Evolutionary conservation across 2,797 vertebrate genomes (phyloP).

Genomic region (Agapornis canus): DNA sequence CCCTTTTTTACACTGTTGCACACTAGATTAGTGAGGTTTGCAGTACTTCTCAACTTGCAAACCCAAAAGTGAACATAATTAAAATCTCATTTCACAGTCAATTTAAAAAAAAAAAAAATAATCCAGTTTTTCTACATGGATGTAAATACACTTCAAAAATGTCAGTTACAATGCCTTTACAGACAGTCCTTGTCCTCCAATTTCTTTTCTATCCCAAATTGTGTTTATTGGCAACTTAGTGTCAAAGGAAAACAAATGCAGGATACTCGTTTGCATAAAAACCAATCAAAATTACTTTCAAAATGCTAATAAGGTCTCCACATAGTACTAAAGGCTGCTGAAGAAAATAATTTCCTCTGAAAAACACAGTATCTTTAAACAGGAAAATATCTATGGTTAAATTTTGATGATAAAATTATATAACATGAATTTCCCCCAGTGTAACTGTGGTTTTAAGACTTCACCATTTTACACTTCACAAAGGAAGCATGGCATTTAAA

Average conservation of each 20-base stretch:
- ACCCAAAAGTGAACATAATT: neutral
- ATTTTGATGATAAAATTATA: neutral
- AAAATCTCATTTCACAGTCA: slow-evolving; percentile 44
- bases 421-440: neutral
- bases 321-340: neutral
- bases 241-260: neutral
- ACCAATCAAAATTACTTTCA: neutral
- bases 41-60: neutral
- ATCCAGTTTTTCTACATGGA: neutral
- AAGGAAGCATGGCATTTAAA: neutral
- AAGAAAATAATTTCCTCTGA: neutral
- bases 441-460: neutral
- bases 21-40: neutral
- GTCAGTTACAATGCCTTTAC: neutral
- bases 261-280: neutral
- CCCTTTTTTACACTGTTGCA: neutral
- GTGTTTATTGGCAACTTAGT: neutral
- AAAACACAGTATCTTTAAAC: neutral
- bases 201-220: neutral
- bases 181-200: neutral
- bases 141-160: slow-evolving; percentile 39
- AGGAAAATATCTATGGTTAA: neutral
- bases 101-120: neutral
- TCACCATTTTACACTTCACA: neutral
- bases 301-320: neutral